Base-by-base conservation (phyloP, 1,140 invertebrate species). In the Drosophila punjabiensis region DNA sequence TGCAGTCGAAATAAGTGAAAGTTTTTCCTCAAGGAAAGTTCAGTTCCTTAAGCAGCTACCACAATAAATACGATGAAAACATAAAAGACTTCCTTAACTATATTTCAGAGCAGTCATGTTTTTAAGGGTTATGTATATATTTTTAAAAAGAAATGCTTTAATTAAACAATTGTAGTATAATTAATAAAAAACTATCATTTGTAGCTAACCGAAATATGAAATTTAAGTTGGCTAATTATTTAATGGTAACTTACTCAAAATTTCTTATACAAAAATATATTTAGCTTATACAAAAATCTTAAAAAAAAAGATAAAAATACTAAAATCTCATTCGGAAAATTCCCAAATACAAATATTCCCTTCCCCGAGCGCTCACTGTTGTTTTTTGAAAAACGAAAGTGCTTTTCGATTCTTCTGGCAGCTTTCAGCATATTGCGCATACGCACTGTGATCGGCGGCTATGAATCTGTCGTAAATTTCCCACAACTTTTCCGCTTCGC, bases 401-500 rank as follows among this genome's bases (percentile, higher is more conserved):
- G 43, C 47, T 39, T 16, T 68, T 32, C 62, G 8, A 3, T 33
- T 69, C 35, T 18, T 69, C 14, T n/a, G 41, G 11, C 37, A 11
- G 20, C 28, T 58, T 58, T 58, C 37, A 58, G 20, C 70, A 61
- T 37, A 75, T 75, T 65, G 83, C 83, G 83, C 82, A 86, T 86
- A 86, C 82, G 83, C 82, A 86, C 35, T 82, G 82, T 81, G 56
- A 53, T 74, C 71, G 35, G 56, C 67, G 35, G 60, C 64, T 20
- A 18, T 47, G 41, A 45, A 33, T 45, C 32, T 69, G 64, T 56
- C 53, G 69, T 61, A 74, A 61, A 73, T 73, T 73, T 61, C 30
- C 37, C n/a, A 16, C 14, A 55, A 61, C 65, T 39, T 28, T 41
- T 58, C 35, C 35, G 20, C 35, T 2, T 20, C 55, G 55, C 55